Conservation (phyloP, 2,797 vertebrate species). For the Anniella stebbinsi region DNA sequence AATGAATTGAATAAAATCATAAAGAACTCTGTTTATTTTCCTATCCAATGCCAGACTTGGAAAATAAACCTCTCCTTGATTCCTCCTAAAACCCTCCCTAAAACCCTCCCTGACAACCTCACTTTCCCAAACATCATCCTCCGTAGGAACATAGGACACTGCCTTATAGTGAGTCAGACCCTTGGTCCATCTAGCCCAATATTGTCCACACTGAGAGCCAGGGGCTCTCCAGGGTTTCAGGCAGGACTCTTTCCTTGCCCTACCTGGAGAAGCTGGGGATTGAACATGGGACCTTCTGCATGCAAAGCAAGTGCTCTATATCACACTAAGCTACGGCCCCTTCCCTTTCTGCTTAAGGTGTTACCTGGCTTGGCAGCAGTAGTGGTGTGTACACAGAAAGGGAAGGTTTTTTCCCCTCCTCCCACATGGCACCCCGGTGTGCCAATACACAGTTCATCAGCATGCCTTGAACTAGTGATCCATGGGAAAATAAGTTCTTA, state of each 20-base stretch:
- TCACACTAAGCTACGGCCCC: no score
- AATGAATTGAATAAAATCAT: not conserved
- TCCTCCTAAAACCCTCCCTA: not conserved
- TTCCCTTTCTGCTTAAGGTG: not conserved
- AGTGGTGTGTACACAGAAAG: not conserved
- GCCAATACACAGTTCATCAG: no score
- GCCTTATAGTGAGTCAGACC: no score
- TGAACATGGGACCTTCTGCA: no score
- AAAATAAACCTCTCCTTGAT: not conserved
- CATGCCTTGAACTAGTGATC: not conserved
- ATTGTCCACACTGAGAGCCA: no score
- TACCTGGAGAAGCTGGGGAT: no score
- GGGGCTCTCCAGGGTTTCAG: no score
- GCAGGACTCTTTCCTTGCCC: no score
- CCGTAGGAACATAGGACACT: no score
- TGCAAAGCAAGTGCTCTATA: no score
- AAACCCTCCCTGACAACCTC: not conserved
- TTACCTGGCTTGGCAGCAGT: not conserved
- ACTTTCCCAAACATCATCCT: not conserved
- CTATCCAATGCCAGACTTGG: not conserved
- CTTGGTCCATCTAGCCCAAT: no score
- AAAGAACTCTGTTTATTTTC: no score
- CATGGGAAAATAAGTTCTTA: not conserved
- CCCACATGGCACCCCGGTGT: not conserved
- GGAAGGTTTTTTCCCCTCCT: not conserved